Evolutionary conservation across 2,113 vertebrate species (phyloP).

Genomic region (Zosterops lateralis): DNA sequence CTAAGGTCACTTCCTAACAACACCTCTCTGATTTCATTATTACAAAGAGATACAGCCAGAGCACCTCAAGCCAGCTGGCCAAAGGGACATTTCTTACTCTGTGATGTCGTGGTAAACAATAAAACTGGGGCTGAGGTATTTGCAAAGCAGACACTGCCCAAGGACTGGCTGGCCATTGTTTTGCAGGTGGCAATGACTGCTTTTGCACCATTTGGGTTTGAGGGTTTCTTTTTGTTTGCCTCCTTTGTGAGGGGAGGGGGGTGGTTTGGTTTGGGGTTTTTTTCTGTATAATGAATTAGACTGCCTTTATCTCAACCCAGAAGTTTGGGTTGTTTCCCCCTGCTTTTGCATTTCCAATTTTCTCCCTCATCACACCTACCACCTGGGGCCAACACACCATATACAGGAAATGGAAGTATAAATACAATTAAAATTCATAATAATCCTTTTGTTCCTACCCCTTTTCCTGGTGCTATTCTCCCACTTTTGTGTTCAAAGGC

Average conservation of each 20-base stretch:
- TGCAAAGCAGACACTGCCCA: not conserved
- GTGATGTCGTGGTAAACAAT: not conserved
- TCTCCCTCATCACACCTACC: not conserved
- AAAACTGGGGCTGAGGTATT: not conserved
- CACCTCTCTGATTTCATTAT: not conserved
- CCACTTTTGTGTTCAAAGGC: not conserved
- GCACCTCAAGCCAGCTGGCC: not conserved
- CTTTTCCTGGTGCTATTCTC: not conserved
- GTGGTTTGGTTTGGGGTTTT: no score
- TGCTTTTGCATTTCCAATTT: not conserved
- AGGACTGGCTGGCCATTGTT: not conserved
- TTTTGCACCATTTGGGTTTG: not conserved
- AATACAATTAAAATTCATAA: not conserved
- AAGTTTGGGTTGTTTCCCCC: not conserved
- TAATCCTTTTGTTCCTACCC: not conserved
- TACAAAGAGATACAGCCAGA: not conserved
- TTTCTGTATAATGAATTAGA: no score
- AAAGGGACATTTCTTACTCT: not conserved
- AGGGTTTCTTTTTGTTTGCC: not conserved
- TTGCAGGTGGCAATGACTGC: not conserved
- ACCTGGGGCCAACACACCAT: not conserved
- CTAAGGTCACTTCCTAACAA: not conserved
- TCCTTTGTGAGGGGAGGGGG: not conserved
- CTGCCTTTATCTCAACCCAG: not conserved
- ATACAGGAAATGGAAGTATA: not conserved